Conservation (phyloP, 2,113 vertebrate genomes). For the Sander vitreus region DNA sequence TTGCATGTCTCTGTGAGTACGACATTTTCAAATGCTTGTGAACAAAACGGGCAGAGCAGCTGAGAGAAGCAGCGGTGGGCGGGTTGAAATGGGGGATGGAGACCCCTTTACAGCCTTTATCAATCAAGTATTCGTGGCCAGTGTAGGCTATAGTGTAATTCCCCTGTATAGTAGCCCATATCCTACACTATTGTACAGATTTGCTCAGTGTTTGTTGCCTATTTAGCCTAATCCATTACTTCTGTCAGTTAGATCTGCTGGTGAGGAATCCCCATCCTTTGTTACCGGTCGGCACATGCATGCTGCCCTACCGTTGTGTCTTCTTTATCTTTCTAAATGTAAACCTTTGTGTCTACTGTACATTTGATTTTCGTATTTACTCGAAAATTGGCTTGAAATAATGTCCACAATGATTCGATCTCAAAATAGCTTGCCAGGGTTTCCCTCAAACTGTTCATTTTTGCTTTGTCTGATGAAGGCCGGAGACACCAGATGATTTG, state of each 20-base stretch:
- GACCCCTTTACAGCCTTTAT: slow-evolving; percentile 56
- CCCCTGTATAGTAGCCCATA: background rate
- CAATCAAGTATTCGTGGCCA: slow-evolving; percentile 31
- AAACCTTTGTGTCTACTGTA: background rate
- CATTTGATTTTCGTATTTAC: background rate
- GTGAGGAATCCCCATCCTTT: slow-evolving; percentile 63
- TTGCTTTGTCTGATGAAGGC: slow-evolving; percentile 51
- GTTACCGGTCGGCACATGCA: slow-evolving; percentile 67
- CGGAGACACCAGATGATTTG: background rate
- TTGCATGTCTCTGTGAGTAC: background rate
- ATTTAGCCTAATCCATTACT: slow-evolving; percentile 12
- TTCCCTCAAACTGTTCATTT: background rate
- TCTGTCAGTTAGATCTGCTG: slow-evolving; percentile 23
- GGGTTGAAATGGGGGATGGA: slow-evolving; percentile 73
- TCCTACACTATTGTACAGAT: background rate
- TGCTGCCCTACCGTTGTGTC: slow-evolving; percentile 47
- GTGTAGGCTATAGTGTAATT: slow-evolving; percentile 31
- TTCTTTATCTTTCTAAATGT: slow-evolving; percentile 16
- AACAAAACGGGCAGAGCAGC: slow-evolving; percentile 73
- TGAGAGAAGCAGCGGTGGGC: slow-evolving; percentile 62
- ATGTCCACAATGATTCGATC: background rate
- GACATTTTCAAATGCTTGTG: slow-evolving; percentile 50
- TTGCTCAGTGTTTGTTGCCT: background rate
- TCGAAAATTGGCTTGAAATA: background rate
- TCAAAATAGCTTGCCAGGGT: background rate